Base-by-base conservation (phyloP, 2,797 vertebrate species). In the Nannoperca obscura region DNA sequence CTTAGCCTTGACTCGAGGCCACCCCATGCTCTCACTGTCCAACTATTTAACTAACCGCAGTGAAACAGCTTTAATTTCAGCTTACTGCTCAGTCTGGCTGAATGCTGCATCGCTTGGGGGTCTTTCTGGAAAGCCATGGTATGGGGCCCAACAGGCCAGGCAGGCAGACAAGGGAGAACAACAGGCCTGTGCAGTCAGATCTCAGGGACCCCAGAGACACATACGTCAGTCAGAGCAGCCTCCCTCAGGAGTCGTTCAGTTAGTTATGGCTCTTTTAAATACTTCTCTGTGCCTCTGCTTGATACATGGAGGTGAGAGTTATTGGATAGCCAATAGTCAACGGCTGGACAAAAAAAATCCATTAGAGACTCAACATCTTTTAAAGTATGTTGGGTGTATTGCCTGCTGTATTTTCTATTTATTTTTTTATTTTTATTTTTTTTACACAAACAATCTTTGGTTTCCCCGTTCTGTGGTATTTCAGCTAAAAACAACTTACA, bases 11-110 rank as follows among this genome's bases (percentile, higher is more conserved):
- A 93, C 88, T 94, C 80, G 55, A 71, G 86, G 91, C 93, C 95
- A 94, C 94, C 92, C 85, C 85, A 87, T 89, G 66, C 89, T 95
- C 93, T 86, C 93, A 94, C 89, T 92, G 88, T 94, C 86, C 90
- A 95, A 94, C 86, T 91, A 95, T 94, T 94, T 93, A 91, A 95
- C 93, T 92, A 94, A 82, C 89, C 93, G 79, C 93, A 94, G 91
- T 88, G 86, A 92, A 95, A 93, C 74, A 86, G 94, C 90, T 95
- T 95, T 94, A 91, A 93, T 95, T 95, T 94, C 92, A 93, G 91
- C 85, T 90, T 89, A 85, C 89, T 90, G 89, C 91, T 91, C 92
- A 74, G 92, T 80, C 85, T 74, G 84, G 76, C 87, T 83, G 76
- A 86, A 82, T 85, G 78, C 87, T 76, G 78, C 88, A 91, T 87